Conservation (phyloP, 2,113 vertebrate genomes). For the Morone chrysops region DNA sequence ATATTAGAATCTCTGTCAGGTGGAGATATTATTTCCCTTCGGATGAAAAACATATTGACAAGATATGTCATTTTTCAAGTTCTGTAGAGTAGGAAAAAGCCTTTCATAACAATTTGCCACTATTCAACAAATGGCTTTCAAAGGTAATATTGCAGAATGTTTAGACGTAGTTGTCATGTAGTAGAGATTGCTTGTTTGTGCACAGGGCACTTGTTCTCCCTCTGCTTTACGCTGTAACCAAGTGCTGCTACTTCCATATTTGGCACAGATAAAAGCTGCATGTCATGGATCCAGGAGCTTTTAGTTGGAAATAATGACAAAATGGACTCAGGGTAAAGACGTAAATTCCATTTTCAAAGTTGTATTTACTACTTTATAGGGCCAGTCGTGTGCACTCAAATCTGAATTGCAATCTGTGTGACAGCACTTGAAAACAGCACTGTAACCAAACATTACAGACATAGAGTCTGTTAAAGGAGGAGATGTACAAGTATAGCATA, state of each 20-base stretch:
- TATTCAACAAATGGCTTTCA: constrained; percentile 37
- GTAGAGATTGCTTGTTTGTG: background rate
- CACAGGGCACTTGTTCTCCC: background rate
- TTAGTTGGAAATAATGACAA: constrained; percentile 18
- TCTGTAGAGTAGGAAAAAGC: background rate
- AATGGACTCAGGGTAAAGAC: background rate
- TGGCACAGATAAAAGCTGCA: constrained; percentile 17
- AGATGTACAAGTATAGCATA: constrained; percentile 7
- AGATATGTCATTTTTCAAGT: constrained; percentile 46
- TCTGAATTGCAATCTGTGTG: background rate
- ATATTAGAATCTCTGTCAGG: constrained; percentile 60
- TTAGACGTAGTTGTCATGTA: constrained; percentile 10
- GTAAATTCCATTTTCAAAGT: constrained; percentile 8
- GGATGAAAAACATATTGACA: constrained; percentile 63
- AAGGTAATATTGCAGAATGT: constrained; percentile 24
- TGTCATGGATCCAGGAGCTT: constrained; percentile 20
- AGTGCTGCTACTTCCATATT: background rate
- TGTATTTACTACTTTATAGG: background rate
- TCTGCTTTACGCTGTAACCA: background rate
- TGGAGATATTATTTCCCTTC: constrained; percentile 56
- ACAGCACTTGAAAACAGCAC: constrained; percentile 2
- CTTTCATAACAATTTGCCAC: constrained; percentile 31
- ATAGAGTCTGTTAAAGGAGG: background rate
- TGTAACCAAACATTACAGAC: background rate
- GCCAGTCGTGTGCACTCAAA: constrained; percentile 17